A percentile compares a stretch with the other conserved stretches of the same genome.
Evolutionary conservation across 2,113 vertebrate genomes (phyloP).

Genomic region (Pelodiscus sinensis): DNA sequence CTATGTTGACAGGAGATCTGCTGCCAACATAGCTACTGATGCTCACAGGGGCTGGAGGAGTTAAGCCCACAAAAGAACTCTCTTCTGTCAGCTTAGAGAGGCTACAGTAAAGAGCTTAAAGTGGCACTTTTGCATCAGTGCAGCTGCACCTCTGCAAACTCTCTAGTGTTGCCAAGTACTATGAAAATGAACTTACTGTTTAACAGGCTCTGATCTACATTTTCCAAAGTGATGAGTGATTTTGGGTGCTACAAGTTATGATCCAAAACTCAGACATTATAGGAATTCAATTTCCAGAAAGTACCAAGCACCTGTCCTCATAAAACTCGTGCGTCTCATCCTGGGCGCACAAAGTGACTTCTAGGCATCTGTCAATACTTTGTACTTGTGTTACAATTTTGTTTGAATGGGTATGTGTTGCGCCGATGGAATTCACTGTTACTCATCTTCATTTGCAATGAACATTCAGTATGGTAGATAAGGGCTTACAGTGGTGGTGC

Average conservation of each 20-base stretch:
- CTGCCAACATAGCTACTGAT: no score
- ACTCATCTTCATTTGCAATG: background rate
- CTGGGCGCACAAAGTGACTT: background rate
- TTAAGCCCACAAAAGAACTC: no score
- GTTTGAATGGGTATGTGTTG: background rate
- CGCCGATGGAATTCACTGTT: background rate
- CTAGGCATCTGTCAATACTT: background rate
- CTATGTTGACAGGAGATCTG: no score
- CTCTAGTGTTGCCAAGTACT: no score
- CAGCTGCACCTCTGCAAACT: no score
- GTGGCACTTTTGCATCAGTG: no score
- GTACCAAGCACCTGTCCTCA: background rate
- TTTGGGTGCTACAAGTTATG: background rate
- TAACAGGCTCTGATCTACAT: background rate
- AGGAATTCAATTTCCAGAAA: background rate
- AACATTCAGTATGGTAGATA: background rate
- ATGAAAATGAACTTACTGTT: background rate
- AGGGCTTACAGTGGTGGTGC: background rate
- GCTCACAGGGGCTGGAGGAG: no score
- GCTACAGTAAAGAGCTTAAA: no score
- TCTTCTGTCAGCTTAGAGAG: no score
- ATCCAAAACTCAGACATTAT: background rate
- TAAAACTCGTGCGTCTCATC: background rate
- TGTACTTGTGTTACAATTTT: background rate
- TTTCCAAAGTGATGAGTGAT: background rate